Conservation (phyloP, 2,888 invertebrate genomes). For the Lasioglossum vierecki region DNA sequence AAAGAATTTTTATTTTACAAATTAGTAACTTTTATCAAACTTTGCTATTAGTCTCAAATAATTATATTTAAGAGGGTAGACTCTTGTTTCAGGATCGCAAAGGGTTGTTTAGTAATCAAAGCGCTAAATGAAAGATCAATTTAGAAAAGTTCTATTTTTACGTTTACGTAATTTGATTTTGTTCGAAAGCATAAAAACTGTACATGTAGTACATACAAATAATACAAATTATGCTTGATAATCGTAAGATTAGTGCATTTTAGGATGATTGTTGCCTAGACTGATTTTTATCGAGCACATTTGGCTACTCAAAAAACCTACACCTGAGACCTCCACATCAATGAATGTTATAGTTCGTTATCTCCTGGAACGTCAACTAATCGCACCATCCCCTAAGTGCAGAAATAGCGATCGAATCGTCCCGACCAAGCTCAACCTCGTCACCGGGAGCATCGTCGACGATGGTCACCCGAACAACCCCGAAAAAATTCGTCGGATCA, state of each 20-base stretch:
- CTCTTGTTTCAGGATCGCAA: no score
- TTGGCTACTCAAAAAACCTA: background rate
- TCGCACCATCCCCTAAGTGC: background rate
- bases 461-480: conserved; percentile 8
- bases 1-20: no score
- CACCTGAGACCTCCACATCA: background rate
- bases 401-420: background rate
- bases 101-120: no score
- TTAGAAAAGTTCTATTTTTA: no score
- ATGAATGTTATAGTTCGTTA: background rate
- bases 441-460: background rate
- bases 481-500: conserved; percentile 10
- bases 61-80: background rate
- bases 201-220: no score
- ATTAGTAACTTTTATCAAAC: background rate
- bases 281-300: no score
- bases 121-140: no score
- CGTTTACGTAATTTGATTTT: no score
- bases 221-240: no score
- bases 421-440: conserved; percentile 1
- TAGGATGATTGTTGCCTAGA: no score
- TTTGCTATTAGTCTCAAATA: background rate
- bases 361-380: background rate
- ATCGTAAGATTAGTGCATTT: no score
- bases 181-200: no score